Base-by-base conservation (phyloP, 1,140 invertebrate species). In the Hormaphis cornu region DNA sequence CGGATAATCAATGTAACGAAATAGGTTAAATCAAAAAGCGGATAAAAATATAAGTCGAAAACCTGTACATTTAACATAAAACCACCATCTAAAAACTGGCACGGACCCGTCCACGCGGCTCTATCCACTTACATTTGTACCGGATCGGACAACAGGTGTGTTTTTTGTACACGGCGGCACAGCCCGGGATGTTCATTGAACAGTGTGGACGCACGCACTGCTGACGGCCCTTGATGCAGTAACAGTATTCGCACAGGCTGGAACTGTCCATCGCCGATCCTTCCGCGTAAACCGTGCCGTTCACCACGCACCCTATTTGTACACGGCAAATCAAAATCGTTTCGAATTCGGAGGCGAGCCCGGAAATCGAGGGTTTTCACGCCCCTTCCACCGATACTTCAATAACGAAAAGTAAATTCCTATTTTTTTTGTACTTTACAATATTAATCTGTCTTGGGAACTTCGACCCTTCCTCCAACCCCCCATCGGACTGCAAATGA, bases 221-320 rank as follows among this genome's bases (percentile, higher is more conserved):
- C 74, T 89, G 83, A 58, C 82, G 79, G 7, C 89, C 90, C 72
- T 80, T 80, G 69, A 92, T 87, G 75, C 91, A 94, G 78, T 90
- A 94, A 78, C 91, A 94, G 76, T 91, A 90, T 78, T 91, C 87
- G 79, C 91, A 94, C 6, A 84, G 81, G 56, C 84, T 84, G 12
- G 84, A 86, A 3, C 87, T 86, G 69, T 85, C 80, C 87, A 93
- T 90, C 0, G 91, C 91, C 3, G 90, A 93, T 0, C 91, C 91
- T 40, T 88, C 86, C 10, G 84, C 87, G 77, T 88, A 92, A 69
- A 86, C 79, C n/a, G 86, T 85, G 14, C 88, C 88, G 71, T 88
- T 87, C 56, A 84, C 80, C 70, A 87, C 78, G 76, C 89, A 91
- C 70, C 86, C 88, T 88, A n/a, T n/a, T n/a, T n/a, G n/a, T n/a